A percentile compares a stretch with the other conserved stretches of the same genome.
Conservation (phyloP, 2,797 vertebrate species). For the Microctenopoma stevenorrisi region DNA sequence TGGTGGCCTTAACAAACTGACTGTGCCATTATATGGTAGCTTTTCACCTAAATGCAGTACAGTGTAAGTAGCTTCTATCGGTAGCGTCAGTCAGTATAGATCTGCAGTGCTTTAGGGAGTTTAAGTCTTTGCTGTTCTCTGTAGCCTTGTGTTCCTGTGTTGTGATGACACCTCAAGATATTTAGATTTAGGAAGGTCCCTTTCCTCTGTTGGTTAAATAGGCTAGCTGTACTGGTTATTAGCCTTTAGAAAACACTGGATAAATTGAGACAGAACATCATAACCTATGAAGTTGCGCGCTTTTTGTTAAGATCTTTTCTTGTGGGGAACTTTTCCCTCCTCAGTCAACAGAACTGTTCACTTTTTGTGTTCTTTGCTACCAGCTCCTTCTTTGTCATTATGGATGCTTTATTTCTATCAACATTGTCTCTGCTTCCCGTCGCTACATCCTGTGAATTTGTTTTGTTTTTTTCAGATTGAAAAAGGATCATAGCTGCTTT, state of each 20-base stretch:
- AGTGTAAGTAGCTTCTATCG: slow-evolving; percentile 69
- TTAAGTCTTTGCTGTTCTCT: slow-evolving; percentile 66
- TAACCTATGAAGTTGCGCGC: slow-evolving; percentile 35
- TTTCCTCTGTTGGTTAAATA: slow-evolving; percentile 46
- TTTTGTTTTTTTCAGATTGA: slow-evolving; percentile 38
- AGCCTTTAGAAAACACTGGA: slow-evolving; percentile 70
- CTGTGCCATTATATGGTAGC: slow-evolving; percentile 59
- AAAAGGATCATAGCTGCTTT: slow-evolving; percentile 50
- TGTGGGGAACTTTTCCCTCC: slow-evolving; percentile 29
- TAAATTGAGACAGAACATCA: slow-evolving; percentile 56
- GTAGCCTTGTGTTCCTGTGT: slow-evolving; percentile 71
- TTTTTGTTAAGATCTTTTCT: slow-evolving; percentile 12
- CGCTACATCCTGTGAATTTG: slow-evolving; percentile 31
- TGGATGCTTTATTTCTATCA: slow-evolving; percentile 26
- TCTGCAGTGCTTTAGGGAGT: slow-evolving; percentile 61
- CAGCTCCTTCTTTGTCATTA: slow-evolving; percentile 27
- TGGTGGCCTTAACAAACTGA: slow-evolving; percentile 67
- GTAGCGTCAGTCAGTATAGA: slow-evolving; percentile 60
- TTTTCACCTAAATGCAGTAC: slow-evolving; percentile 58
- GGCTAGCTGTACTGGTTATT: slow-evolving; percentile 42
- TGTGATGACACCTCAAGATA: slow-evolving; percentile 58
- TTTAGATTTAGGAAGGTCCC: slow-evolving; percentile 57
- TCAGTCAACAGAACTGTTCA: slow-evolving; percentile 35
- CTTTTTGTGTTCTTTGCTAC: slow-evolving; percentile 30
- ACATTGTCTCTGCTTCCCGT: slow-evolving; percentile 16